Base-by-base conservation (phyloP, 1,140 invertebrate species). In the Trachymyrmex cornetzi region DNA sequence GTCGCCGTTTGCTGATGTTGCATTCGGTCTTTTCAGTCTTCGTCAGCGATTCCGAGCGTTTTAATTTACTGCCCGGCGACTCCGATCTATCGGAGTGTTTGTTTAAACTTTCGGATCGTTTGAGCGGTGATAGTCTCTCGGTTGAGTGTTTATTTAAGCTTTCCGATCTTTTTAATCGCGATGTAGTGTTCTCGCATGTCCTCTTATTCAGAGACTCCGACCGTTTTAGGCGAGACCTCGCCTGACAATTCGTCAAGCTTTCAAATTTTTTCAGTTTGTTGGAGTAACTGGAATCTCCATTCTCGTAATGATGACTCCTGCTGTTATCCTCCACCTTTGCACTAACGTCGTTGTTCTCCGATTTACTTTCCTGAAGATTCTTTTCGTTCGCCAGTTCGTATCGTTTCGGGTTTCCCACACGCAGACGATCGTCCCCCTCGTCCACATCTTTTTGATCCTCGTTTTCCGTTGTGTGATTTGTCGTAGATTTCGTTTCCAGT, bases 11-110 rank as follows among this genome's bases (percentile, higher is more conserved):
- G 89, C 96, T 97, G 77, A 97, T 96, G 93, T 98, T 98, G 92
- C 97, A 97, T 93, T 98, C 98, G 74, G 97, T 98, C 95, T 98
- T 98, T 93, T 98, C 97, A 66, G 96, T 97, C 94, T 98, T 98
- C 86, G 97, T 97, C 71, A 98, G 94, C 64, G 97, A 97, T 84
- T 97, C 97, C 1, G 96, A 96, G 22, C 97, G 95, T 89, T 96
- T 97, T 38, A 97, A 91, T 53, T 96, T 96, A 16, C 91, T 92
- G 71, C 94, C 94, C 24, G 93, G 93, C 6, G 92, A 93, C 16
- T 94, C 94, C 2, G 91, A 89, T 67, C 94, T 93, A 50, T 96
- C 96, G 2, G 94, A 93, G 38, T 96, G 94, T 90, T 96, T 96
- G 67, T 96, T 96, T 19, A 96, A 92, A 72, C 96, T 96, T 72